phyloP scores from a whole-genome alignment of 2,888 invertebrate species.

The Pardosa pseudoannulata region DNA sequence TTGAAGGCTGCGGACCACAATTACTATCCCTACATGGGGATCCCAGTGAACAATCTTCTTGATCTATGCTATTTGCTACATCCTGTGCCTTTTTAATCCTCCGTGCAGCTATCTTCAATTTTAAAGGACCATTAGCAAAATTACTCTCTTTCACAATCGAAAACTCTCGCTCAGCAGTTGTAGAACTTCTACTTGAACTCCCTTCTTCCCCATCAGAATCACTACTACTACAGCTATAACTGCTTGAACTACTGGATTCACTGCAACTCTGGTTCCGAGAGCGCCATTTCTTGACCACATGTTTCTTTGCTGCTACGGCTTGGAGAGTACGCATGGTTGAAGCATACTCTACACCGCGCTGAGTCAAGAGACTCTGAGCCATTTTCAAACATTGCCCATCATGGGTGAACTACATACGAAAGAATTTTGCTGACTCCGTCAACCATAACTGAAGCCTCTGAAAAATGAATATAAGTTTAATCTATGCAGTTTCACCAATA shows the following conservation, averaged over 20 bases:
- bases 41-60: conserved; percentile 39
- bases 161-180: conserved; percentile 62
- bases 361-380: conserved; percentile 70
- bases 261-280: conserved; percentile 44
- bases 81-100: conserved; percentile 43
- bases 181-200: conserved; percentile 52
- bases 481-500: no score
- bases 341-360: conserved; percentile 65
- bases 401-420: conserved; percentile 6
- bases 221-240: conserved; percentile 46
- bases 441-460: conserved; percentile 23
- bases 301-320: conserved; percentile 40
- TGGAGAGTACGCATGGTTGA: conserved; percentile 64
- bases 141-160: conserved; percentile 66
- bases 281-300: conserved; percentile 45
- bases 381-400: conserved; percentile 48
- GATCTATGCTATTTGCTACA: conserved; percentile 33
- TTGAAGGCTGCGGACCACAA: not conserved
- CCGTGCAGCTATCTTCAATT: conserved; percentile 65
- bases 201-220: conserved; percentile 45
- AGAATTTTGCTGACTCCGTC: conserved; percentile 11
- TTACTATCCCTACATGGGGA: conserved; percentile 31
- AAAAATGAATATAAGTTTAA: no score
- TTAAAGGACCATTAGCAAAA: conserved; percentile 60
- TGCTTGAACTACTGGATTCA: conserved; percentile 33